Percentiles rank a stretch among this genome's conserved stretches.
These are phyloP conservation scores for rabbit (Oryctolagus cuniculus) DNA, from an alignment of 2,113 vertebrate genomes.

Conservation along the genomic window mOryCun1.1 NC_091443.1:19021001-19021500, in stretches of 20 bases:
- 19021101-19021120: too few relatives aligned
- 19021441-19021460: background rate
- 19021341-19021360: background rate
- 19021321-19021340: background rate
- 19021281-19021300: background rate
- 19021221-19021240: background rate
- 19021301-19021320: background rate
- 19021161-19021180: background rate
- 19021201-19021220: background rate
- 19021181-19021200: background rate
- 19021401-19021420: constrained; percentile 49
- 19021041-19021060: too few relatives aligned
- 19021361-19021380: background rate
- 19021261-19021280: background rate
- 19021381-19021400: constrained; percentile 36
- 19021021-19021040: too few relatives aligned
- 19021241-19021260: background rate
- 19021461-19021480: constrained; percentile 22
- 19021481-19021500: constrained; percentile 17
- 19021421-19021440: constrained; percentile 38
- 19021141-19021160: constrained; percentile 44
- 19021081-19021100: too few relatives aligned
- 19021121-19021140: background rate
- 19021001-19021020: too few relatives aligned
- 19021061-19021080: too few relatives aligned